Percentiles rank a stretch among this genome's conserved stretches.
phyloP scores from a whole-genome alignment of 2,797 vertebrate species.

The Gorsachius magnificus region DNA sequence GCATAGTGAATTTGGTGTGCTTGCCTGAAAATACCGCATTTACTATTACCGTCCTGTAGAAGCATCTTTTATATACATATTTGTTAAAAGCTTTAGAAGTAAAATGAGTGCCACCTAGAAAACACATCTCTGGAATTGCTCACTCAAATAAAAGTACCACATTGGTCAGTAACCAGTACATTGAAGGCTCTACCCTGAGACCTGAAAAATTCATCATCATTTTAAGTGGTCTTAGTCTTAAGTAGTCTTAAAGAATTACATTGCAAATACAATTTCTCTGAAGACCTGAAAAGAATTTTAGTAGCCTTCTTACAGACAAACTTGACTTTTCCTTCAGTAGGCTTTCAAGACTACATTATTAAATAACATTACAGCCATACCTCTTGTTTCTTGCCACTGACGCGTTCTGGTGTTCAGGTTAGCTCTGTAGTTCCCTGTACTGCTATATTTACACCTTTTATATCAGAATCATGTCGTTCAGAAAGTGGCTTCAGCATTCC shows the following conservation, averaged over 20 bases:
- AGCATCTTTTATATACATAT: background rate
- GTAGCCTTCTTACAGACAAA: background rate
- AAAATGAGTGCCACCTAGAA: conserved; percentile 11
- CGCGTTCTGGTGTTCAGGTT: background rate
- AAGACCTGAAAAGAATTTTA: background rate
- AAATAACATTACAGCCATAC: background rate
- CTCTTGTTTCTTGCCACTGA: background rate
- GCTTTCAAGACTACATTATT: background rate
- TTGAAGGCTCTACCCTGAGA: background rate
- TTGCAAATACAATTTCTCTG: background rate
- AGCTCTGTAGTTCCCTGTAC: background rate
- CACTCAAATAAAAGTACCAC: background rate
- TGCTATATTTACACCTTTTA: background rate
- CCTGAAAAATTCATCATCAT: background rate
- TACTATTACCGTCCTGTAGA: conserved; percentile 18
- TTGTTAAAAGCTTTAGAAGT: conserved; percentile 37
- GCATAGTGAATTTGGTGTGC: conserved; percentile 22
- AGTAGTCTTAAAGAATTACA: background rate
- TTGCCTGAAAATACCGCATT: conserved; percentile 42
- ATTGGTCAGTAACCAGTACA: background rate
- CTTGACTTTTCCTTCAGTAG: background rate
- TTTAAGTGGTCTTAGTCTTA: background rate
- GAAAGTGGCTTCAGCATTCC: background rate
- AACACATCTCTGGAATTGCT: background rate
- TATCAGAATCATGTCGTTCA: background rate